These are phyloP conservation scores for Morone saxatilis DNA, from an alignment of 2,113 vertebrate genomes.

Conservation along the genomic window DNA sequence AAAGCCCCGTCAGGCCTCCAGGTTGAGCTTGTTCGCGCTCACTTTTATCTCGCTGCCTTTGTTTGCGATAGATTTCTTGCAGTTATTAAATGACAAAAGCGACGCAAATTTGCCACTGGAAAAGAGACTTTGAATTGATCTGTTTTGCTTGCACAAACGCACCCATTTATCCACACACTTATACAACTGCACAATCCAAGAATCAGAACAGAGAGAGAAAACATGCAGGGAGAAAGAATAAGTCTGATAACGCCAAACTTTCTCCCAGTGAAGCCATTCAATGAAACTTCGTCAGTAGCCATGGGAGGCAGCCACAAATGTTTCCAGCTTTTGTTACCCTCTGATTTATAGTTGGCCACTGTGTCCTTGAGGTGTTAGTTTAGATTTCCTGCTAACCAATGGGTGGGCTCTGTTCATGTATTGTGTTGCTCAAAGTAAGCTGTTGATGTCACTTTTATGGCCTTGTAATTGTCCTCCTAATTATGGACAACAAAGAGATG, in stretches of 20 bases:
- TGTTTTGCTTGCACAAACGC: slow-evolving; percentile 24
- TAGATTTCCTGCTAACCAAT: slow-evolving; percentile 64
- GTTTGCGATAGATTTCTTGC: slow-evolving; percentile 8
- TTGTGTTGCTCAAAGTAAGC: slow-evolving; percentile 54
- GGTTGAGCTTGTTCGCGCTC: slow-evolving; percentile 46
- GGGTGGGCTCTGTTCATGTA: slow-evolving; percentile 42
- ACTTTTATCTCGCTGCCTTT: slow-evolving; percentile 35
- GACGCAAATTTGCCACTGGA: slow-evolving; percentile 11
- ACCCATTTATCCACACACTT: slow-evolving; percentile 17
- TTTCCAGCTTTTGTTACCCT: slow-evolving; percentile 80
- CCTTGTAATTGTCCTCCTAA: slow-evolving; percentile 64
- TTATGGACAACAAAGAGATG: slow-evolving; percentile 60
- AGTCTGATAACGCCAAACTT: slow-evolving; percentile 57
- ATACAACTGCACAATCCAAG: slow-evolving; percentile 24
- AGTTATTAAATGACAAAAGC: slow-evolving; percentile 41
- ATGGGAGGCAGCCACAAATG: slow-evolving; percentile 72
- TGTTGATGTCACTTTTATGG: slow-evolving; percentile 47
- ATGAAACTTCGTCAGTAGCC: slow-evolving; percentile 52
- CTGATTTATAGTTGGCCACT: slow-evolving; percentile 74
- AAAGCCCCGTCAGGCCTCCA: slow-evolving; percentile 7
- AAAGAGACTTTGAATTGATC: slow-evolving; percentile 49
- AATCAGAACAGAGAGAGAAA: neutral
- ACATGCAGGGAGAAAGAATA: slow-evolving; percentile 26
- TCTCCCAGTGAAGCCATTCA: slow-evolving; percentile 55
- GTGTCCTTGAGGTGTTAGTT: slow-evolving; percentile 67